Evolutionary conservation across 1,140 invertebrate genomes (phyloP).

Genomic region (Aradophagus sp.): DNA sequence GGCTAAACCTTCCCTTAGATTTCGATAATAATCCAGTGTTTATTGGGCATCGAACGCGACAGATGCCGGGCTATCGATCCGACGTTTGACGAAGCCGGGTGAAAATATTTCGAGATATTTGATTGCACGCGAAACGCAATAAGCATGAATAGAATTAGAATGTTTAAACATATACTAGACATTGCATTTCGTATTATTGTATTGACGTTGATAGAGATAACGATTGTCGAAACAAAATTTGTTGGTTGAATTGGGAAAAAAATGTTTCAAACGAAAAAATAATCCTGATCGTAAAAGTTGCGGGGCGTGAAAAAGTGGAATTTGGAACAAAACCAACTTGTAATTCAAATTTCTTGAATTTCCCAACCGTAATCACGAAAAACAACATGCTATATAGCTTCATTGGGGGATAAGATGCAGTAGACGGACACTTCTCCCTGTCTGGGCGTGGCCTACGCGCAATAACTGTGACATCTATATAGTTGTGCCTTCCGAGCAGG

Average conservation of each 20-base stretch:
- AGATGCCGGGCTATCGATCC: constrained; percentile 31
- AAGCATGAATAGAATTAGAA: background rate
- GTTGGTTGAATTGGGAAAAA: too few relatives aligned
- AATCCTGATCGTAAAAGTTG: too few relatives aligned
- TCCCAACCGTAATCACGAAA: constrained; percentile 7
- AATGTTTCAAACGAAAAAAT: too few relatives aligned
- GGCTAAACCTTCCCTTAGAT: background rate
- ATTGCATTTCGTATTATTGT: background rate
- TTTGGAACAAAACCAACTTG: background rate
- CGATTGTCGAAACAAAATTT: too few relatives aligned
- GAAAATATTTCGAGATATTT: constrained; percentile 26
- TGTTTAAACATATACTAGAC: background rate
- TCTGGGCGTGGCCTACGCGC: constrained; percentile 28
- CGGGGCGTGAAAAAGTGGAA: too few relatives aligned
- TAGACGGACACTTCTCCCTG: constrained; percentile 14
- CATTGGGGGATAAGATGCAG: constrained; percentile 13
- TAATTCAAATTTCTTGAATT: constrained; percentile 1
- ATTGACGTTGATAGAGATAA: too few relatives aligned
- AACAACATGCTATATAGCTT: constrained; percentile 8
- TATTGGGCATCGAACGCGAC: constrained; percentile 5
- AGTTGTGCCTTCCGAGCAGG: constrained; percentile 8
- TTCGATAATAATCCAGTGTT: constrained; percentile 4
- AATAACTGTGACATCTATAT: constrained; percentile 43
- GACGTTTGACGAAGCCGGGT: background rate
- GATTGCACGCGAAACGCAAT: constrained; percentile 3